Base-by-base conservation (phyloP, 2,888 invertebrate species). In the Amiota mariae region DNA sequence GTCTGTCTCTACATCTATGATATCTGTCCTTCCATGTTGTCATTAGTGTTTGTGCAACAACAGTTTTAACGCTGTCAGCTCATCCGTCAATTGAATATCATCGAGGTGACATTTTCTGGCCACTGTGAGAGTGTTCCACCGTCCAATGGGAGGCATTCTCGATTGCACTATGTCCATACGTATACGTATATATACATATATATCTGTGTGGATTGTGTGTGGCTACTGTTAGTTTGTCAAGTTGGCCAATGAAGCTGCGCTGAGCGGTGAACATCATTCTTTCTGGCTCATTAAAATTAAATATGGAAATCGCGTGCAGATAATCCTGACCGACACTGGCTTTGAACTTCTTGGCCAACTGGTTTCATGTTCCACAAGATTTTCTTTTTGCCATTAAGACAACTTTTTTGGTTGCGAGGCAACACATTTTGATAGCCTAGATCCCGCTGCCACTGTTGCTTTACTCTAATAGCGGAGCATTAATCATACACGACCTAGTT, bases 71-170 rank as follows among this genome's bases (percentile, higher is more conserved):
- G 85, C 88, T 88, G 88, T 88, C 88, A 88, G 85, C 87, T 88
- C 88, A 88, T 88, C 88, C 88, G 88, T 88, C 88, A 88, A 87
- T 88, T 85, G 85, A 84, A 87, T 88, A 88, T 88, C 88, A 87
- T 80, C 80, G 80, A 84, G 82, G 84, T 88, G 87, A 88, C 87
- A 88, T 88, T 87, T 82, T 77, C 81, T 80, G 83, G 85, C 86
- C 82, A 81, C 82, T 85, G 81, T 77, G 70, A 70, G 73, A 73
- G 75, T 36, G 24, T 51, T 12, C 24, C 20, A 51, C 24, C 48
- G 15, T 57, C 12, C 68, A 15, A 12, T 24, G 36, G 12, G 11
- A 18, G 36, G 15, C 49, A 8, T 11, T 67, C 9, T 57, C 15
- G 2, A 12, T 36, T 20, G 54, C 56, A n/a, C 36, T 10, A 18